Evolutionary conservation across 2,888 invertebrate genomes (phyloP).

Genomic region (Pterobdella sp.): DNA sequence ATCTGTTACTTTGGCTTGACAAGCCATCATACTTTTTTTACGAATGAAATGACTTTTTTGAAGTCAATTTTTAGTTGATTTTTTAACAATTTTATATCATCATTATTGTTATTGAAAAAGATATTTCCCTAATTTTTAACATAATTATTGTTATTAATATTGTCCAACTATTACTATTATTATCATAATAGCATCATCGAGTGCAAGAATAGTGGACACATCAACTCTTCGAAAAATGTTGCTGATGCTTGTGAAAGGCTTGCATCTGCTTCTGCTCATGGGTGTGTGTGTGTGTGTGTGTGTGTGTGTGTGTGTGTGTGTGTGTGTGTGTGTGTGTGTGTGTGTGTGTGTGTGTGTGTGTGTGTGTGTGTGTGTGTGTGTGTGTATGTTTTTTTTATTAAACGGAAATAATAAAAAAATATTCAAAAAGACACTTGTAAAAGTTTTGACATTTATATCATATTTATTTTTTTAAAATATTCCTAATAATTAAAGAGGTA

Average conservation of each 20-base stretch:
- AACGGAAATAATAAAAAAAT: too few relatives aligned
- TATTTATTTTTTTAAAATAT: background rate
- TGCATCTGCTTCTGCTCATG: background rate
- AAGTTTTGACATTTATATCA: too few relatives aligned
- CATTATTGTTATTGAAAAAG: background rate
- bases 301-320: background rate
- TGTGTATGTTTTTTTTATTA: too few relatives aligned
- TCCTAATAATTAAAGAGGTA: background rate
- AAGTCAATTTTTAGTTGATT: background rate
- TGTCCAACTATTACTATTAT: background rate
- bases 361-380: conserved; percentile 14
- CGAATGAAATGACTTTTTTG: background rate
- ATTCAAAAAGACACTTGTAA: too few relatives aligned
- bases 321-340: conserved; percentile 5
- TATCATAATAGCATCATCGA: background rate
- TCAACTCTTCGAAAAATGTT: background rate
- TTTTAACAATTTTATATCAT: background rate
- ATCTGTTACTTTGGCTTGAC: background rate
- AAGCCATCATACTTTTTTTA: background rate
- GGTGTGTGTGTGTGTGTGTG: background rate
- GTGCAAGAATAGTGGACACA: background rate
- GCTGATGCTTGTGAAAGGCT: background rate
- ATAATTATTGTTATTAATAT: background rate
- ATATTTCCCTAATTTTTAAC: background rate
- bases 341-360: background rate